These are phyloP conservation scores for Empis livida DNA, from an alignment of 2,888 invertebrate species.

Conservation along the genomic window DNA sequence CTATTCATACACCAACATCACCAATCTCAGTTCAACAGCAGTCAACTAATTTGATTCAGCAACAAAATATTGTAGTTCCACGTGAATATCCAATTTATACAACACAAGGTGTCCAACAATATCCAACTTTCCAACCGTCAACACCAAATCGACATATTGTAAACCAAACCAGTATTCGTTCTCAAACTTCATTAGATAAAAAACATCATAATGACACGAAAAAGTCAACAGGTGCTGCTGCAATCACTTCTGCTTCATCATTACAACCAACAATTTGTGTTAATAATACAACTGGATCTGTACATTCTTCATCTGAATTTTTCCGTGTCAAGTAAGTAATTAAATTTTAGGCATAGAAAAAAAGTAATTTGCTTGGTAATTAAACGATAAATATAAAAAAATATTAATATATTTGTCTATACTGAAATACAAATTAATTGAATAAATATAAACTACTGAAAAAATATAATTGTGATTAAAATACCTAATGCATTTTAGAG, in stretches of 20 bases:
- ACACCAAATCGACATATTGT: conserved; percentile 6
- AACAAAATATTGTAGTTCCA: conserved; percentile 2
- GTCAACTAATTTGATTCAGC: neutral
- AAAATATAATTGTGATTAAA: too few relatives aligned
- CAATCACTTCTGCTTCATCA: conserved; percentile 20
- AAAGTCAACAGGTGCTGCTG: conserved; percentile 12
- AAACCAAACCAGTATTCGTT: neutral
- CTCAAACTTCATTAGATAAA: neutral
- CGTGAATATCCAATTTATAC: conserved; percentile 6
- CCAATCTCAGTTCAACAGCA: neutral
- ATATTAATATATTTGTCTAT: too few relatives aligned
- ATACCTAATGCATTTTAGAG: too few relatives aligned
- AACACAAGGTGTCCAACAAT: neutral
- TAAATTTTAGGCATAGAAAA: too few relatives aligned
- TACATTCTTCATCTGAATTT: conserved; percentile 18
- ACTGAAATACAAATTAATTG: too few relatives aligned
- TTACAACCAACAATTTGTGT: conserved; percentile 19
- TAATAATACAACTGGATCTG: conserved; percentile 11
- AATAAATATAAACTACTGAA: too few relatives aligned
- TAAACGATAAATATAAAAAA: too few relatives aligned
- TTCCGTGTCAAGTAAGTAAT: conserved; percentile 24
- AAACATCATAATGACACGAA: conserved; percentile 17
- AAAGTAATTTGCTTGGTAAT: too few relatives aligned
- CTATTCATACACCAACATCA: conserved; percentile 1
- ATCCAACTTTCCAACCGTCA: conserved; percentile 17